Evolutionary conservation across 2,888 invertebrate genomes (phyloP), one percentile per base, ranked within the genome.

Genomic region (Agonopterix alstromeriana): DNA sequence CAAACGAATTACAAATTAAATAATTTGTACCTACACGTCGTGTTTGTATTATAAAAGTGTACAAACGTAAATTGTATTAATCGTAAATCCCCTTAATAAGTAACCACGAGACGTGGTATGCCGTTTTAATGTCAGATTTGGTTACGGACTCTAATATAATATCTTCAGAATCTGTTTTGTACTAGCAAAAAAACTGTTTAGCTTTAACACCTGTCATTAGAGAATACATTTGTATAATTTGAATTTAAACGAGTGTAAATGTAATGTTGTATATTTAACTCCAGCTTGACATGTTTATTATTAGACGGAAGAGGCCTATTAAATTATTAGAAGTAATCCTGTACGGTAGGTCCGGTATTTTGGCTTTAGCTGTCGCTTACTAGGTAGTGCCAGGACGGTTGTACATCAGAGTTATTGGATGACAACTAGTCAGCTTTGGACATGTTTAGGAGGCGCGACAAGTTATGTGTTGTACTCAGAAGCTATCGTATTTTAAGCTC

Each of bases 251-350:
- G 41, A 47, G 48, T 14, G 70, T 53, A 64, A 54, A 57, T 49
- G 10, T 67, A 70, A 65, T 42, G 65, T 73, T 58, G 79, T 61
- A 52, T 84, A 79, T 82, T 85, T 82, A 83, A 78, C 76, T 73
- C 76, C 67, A 63, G 70, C 64, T 69, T 82, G 87, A 85, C 86
- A 85, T 85, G 82, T 85, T 86, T 87, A 86, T 86, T 86, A 82
- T 85, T 77, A 77, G 77, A 69, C 67, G 74, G 82, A 81, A 81
- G 77, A 73, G 75, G 73, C 77, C 84, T 84, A 84, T 87, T 86
- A 85, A 85, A 85, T 85, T 82, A 82, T 84, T 80, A 72, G 75
- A 71, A 73, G 71, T 85, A 85, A 85, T 83, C 83, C 79, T 67
- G 66, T 61, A 70, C 68, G 67, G 76, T 77, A 69, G 75, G 78